A percentile compares a stretch with the other conserved stretches of the same genome.
phyloP scores from a whole-genome alignment of 2,113 vertebrate species.

The Taxidea taxus region DNA sequence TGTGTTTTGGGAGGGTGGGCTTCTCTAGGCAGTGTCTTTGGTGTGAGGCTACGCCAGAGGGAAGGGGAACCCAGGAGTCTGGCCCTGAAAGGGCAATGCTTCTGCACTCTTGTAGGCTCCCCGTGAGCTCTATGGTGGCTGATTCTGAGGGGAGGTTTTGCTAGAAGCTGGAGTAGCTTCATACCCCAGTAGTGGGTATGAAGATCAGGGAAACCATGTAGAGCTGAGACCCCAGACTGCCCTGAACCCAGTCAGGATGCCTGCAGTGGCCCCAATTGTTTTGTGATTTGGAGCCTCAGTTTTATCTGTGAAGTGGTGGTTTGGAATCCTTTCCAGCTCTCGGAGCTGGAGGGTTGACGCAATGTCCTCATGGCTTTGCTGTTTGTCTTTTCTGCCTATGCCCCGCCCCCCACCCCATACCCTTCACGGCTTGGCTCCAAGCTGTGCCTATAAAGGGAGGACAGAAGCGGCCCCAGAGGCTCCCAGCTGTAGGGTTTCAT shows the following conservation, averaged over 20 bases:
- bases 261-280: not conserved
- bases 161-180: not conserved
- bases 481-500: not conserved
- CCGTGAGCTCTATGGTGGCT: not conserved
- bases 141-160: not conserved
- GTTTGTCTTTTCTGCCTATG: not conserved
- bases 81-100: not conserved
- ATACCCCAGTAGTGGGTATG: no score
- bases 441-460: not conserved
- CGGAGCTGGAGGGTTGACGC: not conserved
- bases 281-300: not conserved
- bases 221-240: not conserved
- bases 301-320: not conserved
- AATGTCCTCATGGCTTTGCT: not conserved
- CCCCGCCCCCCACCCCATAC: fast-evolving
- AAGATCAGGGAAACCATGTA: not conserved
- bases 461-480: not conserved
- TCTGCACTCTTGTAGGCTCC: fast-evolving
- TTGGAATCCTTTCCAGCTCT: not conserved
- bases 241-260: not conserved
- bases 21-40: not conserved
- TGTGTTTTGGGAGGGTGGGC: not conserved
- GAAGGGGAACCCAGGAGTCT: not conserved
- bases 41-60: not conserved
- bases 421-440: not conserved